Conservation (phyloP, 1,140 invertebrate genomes). For the Drosophila carrolli region DNA sequence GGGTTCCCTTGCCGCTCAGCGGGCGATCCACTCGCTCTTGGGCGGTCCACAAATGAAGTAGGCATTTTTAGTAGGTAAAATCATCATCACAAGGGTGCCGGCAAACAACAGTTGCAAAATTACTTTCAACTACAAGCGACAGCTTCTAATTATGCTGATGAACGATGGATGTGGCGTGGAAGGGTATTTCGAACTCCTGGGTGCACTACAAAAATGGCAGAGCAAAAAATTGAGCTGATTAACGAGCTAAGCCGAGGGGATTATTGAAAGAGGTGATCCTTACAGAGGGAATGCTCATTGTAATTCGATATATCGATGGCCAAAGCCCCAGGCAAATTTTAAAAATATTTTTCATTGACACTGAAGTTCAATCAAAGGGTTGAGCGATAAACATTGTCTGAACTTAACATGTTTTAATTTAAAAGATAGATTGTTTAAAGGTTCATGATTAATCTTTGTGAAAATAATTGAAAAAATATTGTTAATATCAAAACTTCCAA, state of each 20-base stretch:
- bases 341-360: neutral
- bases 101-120: conserved; percentile 53
- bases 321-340: neutral
- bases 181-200: conserved; percentile 18
- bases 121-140: conserved; percentile 58
- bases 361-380: neutral
- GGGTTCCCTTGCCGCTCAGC: conserved; percentile 27
- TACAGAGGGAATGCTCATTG: neutral
- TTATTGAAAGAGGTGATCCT: conserved; percentile 21
- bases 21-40: conserved; percentile 36
- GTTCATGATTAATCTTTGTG: too few relatives aligned
- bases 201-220: conserved; percentile 30
- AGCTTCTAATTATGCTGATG: conserved; percentile 62
- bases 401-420: neutral
- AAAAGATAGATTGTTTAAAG: neutral
- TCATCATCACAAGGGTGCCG: conserved; percentile 28
- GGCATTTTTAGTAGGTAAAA: conserved; percentile 11
- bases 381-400: too few relatives aligned
- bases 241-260: conserved; percentile 31
- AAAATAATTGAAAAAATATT: too few relatives aligned
- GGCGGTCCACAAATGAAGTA: conserved; percentile 48
- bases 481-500: too few relatives aligned
- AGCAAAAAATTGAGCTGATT: conserved; percentile 36
- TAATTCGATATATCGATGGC: conserved; percentile 23
- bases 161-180: conserved; percentile 32